phyloP scores from a whole-genome alignment of 1,140 invertebrate species.

The Monochamus saltuarius region DNA sequence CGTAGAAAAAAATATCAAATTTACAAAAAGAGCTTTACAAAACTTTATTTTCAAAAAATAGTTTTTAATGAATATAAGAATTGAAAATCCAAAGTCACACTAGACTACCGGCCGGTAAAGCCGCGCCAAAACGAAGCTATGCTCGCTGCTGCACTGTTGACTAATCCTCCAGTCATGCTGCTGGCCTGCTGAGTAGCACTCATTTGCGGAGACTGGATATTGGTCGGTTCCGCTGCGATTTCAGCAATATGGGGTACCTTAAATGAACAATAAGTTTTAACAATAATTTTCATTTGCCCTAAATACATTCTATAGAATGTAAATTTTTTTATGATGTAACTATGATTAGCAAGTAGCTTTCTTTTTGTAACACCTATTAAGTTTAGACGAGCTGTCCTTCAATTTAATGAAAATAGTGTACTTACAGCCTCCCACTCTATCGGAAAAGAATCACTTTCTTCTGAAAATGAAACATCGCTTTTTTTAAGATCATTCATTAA shows the following conservation, averaged over 20 bases:
- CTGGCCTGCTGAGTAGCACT: conserved; percentile 58
- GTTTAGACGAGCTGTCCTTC: not conserved
- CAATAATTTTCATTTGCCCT: too few species aligned
- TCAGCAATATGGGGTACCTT: conserved; percentile 61
- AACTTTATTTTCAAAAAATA: too few species aligned
- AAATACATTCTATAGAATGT: too few species aligned
- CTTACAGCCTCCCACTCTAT: conserved; percentile 70
- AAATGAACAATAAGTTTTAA: conserved; percentile 32
- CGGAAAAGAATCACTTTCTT: conserved; percentile 65
- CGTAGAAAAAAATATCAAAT: too few species aligned
- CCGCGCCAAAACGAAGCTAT: conserved; percentile 70
- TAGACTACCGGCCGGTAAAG: conserved; percentile 57
- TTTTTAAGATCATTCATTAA: conserved; percentile 61
- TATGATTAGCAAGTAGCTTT: too few species aligned
- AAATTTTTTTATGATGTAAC: too few species aligned
- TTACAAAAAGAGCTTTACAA: too few species aligned
- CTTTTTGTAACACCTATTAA: not conserved
- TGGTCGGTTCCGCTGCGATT: conserved; percentile 45
- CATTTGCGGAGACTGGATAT: conserved; percentile 48
- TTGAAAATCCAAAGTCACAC: too few species aligned
- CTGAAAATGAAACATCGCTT: conserved; percentile 64
- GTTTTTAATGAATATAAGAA: too few species aligned
- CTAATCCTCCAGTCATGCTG: conserved; percentile 63
- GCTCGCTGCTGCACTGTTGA: conserved; percentile 68
- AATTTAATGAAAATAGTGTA: conserved; percentile 6